A percentile compares a stretch with the other conserved stretches of the same genome.
These are phyloP conservation scores for Drosophila kikkawai DNA, from an alignment of 1,140 invertebrate genomes.

Conservation along the genomic window DNA sequence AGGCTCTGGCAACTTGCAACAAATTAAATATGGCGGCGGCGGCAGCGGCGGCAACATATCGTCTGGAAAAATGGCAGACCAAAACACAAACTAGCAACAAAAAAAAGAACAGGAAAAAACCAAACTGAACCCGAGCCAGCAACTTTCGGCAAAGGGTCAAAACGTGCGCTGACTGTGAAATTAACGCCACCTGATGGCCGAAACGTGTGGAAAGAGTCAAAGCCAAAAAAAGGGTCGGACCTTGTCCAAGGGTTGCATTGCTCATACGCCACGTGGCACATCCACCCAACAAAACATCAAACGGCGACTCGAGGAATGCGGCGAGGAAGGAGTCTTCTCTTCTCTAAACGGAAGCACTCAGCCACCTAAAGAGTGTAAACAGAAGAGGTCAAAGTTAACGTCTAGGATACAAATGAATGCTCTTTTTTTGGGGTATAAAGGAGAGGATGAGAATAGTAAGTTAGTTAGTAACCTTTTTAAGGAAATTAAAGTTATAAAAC, in stretches of 20 bases:
- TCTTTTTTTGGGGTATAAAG: slow-evolving; percentile 1
- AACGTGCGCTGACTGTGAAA: slow-evolving; percentile 78
- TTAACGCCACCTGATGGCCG: slow-evolving; percentile 74
- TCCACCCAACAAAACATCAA: slow-evolving; percentile 47
- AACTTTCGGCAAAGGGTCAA: slow-evolving; percentile 69
- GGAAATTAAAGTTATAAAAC: not conserved
- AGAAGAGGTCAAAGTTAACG: slow-evolving; percentile 12
- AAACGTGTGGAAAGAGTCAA: slow-evolving; percentile 70
- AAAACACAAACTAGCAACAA: slow-evolving; percentile 71
- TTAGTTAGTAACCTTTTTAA: not conserved
- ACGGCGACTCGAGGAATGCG: slow-evolving; percentile 36
- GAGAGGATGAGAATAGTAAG: not conserved
- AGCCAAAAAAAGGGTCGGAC: slow-evolving; percentile 60
- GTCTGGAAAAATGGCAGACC: slow-evolving; percentile 80
- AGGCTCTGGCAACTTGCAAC: slow-evolving; percentile 58
- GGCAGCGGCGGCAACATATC: slow-evolving; percentile 66
- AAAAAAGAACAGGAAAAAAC: slow-evolving; percentile 11
- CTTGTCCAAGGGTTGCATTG: slow-evolving; percentile 41
- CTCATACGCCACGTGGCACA: slow-evolving; percentile 61
- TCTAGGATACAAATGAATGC: slow-evolving; percentile 11
- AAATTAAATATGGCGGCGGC: slow-evolving; percentile 78
- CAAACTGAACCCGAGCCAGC: slow-evolving; percentile 12
- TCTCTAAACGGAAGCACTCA: slow-evolving; percentile 51
- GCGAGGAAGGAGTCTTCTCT: not conserved
- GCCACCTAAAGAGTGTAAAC: slow-evolving; percentile 40